phyloP scores from a whole-genome alignment of 2,888 invertebrate genomes.

The Neuroscelio doddi region DNA sequence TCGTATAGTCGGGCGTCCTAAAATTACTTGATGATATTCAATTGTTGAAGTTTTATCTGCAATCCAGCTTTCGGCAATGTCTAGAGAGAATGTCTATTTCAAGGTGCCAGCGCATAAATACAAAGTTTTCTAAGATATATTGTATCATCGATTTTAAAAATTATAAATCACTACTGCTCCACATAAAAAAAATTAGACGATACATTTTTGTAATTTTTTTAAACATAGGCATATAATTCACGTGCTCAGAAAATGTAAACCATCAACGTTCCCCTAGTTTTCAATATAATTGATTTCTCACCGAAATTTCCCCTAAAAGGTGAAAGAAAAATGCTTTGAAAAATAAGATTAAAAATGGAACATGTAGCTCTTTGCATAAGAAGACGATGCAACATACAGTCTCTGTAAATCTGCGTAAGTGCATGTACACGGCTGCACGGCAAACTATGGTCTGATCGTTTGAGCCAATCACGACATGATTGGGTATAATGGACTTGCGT shows the following conservation, averaged over 20 bases:
- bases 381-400: constrained; percentile 50
- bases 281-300: too few relatives aligned
- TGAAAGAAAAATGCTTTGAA: constrained; percentile 7
- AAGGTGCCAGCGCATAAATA: constrained; percentile 38
- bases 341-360: too few relatives aligned
- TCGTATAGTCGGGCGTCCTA: constrained; percentile 51
- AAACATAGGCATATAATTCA: too few relatives aligned
- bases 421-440: constrained; percentile 58
- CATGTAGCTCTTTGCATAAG: too few relatives aligned
- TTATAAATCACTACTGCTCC: too few relatives aligned
- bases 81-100: constrained; percentile 45
- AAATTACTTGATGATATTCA: constrained; percentile 69
- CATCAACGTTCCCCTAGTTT: too few relatives aligned
- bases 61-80: constrained; percentile 45
- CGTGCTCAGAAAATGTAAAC: constrained; percentile 2
- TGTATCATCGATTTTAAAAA: too few relatives aligned
- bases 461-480: constrained; percentile 72
- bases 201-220: too few relatives aligned
- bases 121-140: too few relatives aligned
- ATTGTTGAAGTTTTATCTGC: constrained; percentile 66
- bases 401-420: constrained; percentile 54
- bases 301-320: too few relatives aligned
- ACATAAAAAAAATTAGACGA: too few relatives aligned
- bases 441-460: constrained; percentile 70
- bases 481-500: constrained; percentile 73